Evolutionary conservation across 2,888 invertebrate species (phyloP).

Genomic region (Panopea generosa): DNA sequence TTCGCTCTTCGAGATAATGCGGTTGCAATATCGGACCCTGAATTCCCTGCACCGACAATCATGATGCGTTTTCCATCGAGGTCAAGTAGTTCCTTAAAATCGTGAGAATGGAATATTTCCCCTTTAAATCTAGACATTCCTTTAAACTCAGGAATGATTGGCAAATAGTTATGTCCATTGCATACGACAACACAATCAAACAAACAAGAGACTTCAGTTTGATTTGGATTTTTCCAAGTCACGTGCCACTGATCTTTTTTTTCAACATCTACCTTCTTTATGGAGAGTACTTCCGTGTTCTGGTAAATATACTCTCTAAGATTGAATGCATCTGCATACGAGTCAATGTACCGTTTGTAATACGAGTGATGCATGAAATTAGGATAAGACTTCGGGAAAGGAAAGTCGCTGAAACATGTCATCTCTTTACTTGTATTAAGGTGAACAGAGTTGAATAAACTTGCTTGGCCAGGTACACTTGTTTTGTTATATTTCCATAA

Average conservation of each 20-base stretch:
- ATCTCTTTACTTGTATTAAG: background rate
- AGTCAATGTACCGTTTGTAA: background rate
- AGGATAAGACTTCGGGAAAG: background rate
- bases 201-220: background rate
- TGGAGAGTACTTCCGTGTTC: background rate
- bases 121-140: background rate
- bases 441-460: background rate
- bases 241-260: background rate
- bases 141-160: background rate
- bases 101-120: background rate
- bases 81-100: background rate
- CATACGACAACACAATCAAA: background rate
- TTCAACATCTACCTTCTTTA: background rate
- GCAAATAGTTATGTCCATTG: background rate
- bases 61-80: background rate
- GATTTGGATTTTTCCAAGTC: background rate
- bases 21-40: background rate
- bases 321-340: background rate
- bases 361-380: slow-evolving; percentile 1
- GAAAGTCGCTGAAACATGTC: background rate
- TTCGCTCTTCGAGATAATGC: background rate
- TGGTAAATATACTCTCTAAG: background rate
- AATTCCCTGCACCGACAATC: background rate
- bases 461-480: background rate
- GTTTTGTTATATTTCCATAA: background rate